Percentiles rank a stretch among this genome's conserved stretches.
These are phyloP conservation scores for Watsonalla cultraria DNA, from an alignment of 2,888 invertebrate genomes.

Conservation along the genomic window DNA sequence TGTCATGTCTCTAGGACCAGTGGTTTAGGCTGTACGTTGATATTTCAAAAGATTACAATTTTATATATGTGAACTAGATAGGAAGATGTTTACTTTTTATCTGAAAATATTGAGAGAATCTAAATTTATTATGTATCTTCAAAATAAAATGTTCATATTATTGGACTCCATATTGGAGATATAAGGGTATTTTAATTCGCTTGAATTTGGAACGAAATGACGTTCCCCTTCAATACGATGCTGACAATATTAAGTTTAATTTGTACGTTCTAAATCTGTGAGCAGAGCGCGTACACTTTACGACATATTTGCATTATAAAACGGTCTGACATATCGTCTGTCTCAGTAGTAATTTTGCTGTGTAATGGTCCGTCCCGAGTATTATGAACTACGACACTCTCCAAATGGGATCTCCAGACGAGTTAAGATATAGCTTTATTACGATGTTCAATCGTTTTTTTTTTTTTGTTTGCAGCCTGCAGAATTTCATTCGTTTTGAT, in stretches of 20 bases:
- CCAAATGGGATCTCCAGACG: constrained; percentile 41
- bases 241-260: constrained; percentile 29
- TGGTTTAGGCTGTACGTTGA: too few species aligned
- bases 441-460: constrained; percentile 19
- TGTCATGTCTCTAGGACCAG: too few species aligned
- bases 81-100: too few species aligned
- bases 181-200: not conserved
- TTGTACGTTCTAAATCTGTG: constrained; percentile 46
- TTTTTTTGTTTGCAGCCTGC: constrained; percentile 8
- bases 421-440: constrained; percentile 54
- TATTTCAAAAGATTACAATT: too few species aligned
- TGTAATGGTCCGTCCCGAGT: constrained; percentile 63
- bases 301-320: constrained; percentile 67
- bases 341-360: constrained; percentile 62
- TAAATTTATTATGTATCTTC: not conserved
- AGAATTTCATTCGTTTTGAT: not conserved
- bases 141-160: not conserved
- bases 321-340: constrained; percentile 55
- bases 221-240: constrained; percentile 3
- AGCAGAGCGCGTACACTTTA: constrained; percentile 46
- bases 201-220: not conserved
- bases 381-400: constrained; percentile 53
- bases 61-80: too few species aligned
- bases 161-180: too few species aligned
- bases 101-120: too few species aligned